These are phyloP conservation scores for Eustalomyia histrio DNA, from an alignment of 2,888 invertebrate species.

Conservation along the genomic window DNA sequence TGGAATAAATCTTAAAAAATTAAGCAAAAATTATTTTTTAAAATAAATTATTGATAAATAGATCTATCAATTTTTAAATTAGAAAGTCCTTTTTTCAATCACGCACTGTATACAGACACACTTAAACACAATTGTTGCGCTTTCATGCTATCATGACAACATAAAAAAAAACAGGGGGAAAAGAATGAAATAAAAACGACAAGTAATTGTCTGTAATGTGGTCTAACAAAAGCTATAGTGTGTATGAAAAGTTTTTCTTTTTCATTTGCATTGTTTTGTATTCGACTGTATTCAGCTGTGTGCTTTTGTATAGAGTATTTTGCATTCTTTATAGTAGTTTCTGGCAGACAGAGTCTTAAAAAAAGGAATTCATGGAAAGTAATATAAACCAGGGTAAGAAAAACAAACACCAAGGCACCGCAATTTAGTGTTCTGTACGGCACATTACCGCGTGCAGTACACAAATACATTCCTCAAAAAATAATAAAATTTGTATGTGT, in stretches of 20 bases:
- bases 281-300: not conserved
- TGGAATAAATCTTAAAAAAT: too few species aligned
- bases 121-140: conserved; percentile 61
- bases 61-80: too few species aligned
- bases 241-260: conserved; percentile 13
- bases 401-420: too few species aligned
- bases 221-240: conserved; percentile 15
- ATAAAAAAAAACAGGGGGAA: not conserved
- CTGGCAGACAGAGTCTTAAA: too few species aligned
- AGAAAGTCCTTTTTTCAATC: not conserved
- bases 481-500: too few species aligned
- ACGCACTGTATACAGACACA: not conserved
- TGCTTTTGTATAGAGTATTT: conserved; percentile 7
- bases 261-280: conserved; percentile 8
- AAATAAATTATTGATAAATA: too few species aligned
- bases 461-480: too few species aligned
- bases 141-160: conserved; percentile 29
- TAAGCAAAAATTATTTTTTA: too few species aligned
- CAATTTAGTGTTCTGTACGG: too few species aligned
- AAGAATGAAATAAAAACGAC: not conserved
- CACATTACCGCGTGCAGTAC: too few species aligned
- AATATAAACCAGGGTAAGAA: too few species aligned
- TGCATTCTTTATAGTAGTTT: conserved; percentile 36
- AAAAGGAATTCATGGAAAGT: too few species aligned
- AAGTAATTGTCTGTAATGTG: conserved; percentile 3